phyloP scores from a whole-genome alignment of 2,888 invertebrate genomes.

The Gymnoscelis rufifasciata region DNA sequence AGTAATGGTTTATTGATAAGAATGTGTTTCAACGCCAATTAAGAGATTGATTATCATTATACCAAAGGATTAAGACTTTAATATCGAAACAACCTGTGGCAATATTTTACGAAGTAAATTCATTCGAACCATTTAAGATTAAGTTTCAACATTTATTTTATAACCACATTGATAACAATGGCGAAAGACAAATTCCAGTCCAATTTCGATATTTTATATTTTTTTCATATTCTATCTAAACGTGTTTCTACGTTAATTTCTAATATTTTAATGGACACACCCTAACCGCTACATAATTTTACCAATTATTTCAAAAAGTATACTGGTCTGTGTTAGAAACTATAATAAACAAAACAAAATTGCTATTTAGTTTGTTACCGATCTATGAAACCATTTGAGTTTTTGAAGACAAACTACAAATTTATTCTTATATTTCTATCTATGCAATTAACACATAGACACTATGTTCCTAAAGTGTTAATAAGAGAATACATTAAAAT shows the following conservation, averaged over 20 bases:
- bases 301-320: constrained; percentile 32
- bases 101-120: background rate
- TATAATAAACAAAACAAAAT: background rate
- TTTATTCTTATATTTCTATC: background rate
- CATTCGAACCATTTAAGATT: constrained; percentile 4
- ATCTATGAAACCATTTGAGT: background rate
- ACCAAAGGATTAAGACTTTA: too few relatives aligned
- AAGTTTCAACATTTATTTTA: constrained; percentile 13
- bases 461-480: background rate
- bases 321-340: background rate
- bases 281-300: constrained; percentile 43
- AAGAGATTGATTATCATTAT: constrained; percentile 39
- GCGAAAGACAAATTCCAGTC: constrained; percentile 13
- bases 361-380: background rate
- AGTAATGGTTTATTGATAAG: constrained; percentile 37
- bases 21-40: constrained; percentile 43
- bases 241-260: constrained; percentile 34
- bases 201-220: constrained; percentile 24
- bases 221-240: constrained; percentile 40
- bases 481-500: background rate
- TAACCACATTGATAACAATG: constrained; percentile 11
- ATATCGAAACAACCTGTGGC: too few relatives aligned
- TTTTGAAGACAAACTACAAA: background rate
- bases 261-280: constrained; percentile 51
- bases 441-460: background rate